These are phyloP conservation scores for Steatocranus sp. DNA, from an alignment of 2,797 vertebrate genomes.

Conservation along the genomic window DNA sequence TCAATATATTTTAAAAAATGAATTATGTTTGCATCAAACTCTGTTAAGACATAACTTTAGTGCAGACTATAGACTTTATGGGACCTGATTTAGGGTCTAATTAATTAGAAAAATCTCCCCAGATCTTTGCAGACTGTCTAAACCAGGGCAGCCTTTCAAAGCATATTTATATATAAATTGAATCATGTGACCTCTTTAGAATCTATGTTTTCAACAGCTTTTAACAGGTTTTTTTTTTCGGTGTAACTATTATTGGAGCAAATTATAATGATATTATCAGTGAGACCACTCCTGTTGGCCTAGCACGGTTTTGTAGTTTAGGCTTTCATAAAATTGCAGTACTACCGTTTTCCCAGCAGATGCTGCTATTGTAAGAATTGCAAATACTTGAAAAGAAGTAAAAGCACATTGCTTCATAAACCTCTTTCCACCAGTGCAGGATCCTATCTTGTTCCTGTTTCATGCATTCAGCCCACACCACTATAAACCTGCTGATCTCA, in stretches of 20 bases:
- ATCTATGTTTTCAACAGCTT: background rate
- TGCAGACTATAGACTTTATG: background rate
- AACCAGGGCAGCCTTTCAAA: background rate
- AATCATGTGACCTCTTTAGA: background rate
- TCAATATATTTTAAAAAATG: background rate
- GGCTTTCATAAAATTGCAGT: background rate
- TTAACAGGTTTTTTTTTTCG: accelerated
- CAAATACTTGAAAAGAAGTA: background rate
- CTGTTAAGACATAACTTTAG: background rate
- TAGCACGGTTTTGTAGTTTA: background rate
- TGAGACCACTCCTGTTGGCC: background rate
- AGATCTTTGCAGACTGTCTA: background rate
- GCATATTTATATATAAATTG: background rate
- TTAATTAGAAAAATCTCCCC: background rate
- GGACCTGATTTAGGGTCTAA: background rate
- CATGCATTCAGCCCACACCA: background rate
- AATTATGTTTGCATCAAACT: background rate
- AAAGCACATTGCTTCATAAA: background rate
- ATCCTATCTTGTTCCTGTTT: background rate
- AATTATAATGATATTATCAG: background rate
- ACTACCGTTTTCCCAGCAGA: accelerated
- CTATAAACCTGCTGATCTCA: background rate
- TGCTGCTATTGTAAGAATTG: background rate
- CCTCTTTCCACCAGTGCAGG: background rate
- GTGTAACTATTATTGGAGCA: background rate